Evolutionary conservation across 2,888 invertebrate genomes (phyloP), one percentile per base, ranked within the genome.

Genomic region (Hemistola chrysoprasaria): DNA sequence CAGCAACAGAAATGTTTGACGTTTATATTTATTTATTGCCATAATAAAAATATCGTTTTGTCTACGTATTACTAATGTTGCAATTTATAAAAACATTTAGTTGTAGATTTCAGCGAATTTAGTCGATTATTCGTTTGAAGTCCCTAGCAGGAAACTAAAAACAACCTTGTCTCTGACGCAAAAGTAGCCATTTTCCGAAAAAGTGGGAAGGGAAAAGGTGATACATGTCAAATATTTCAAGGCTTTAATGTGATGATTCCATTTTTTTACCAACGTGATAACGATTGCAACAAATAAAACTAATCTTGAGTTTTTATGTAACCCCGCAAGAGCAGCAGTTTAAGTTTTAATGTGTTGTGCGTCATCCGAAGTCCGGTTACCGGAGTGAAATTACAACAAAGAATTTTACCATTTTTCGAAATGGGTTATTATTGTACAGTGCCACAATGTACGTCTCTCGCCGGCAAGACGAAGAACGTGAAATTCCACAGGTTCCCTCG

Each of bases 351-450:
- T 74, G 78, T 68, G 57, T 53, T 53, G 63, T 62, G 59, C 60
- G 45, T 47, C 48, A 56, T 49, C 50, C 50, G 48, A 47, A 51
- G 40, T 50, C 30, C 46, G 44, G 42, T 32, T 40, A 47, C 43
- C 48, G 48, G 56, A 56, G 53, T 48, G 53, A 45, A 47, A 41
- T 37, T 45, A 43, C 34, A 71, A 74, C 73, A 78, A 75, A 78
- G 73, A 60, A 59, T 55, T 46, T 45, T 37, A 37, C 45, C 45
- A 45, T 40, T 53, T 53, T 51, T 52, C 53, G 78, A 71, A 65
- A 89, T 89, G 89, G 87, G 87, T 73, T 89, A 89, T 75, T 89
- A 89, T 72, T 89, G 89, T 60, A 89, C 89, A 7, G 89, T 89
- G 52, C 89, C 89, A 50, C 89, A 87, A 71, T 89, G 89, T 66